These are phyloP conservation scores for Centropyge bicolor DNA, from an alignment of 2,797 vertebrate genomes.

Conservation along the genomic window DNA sequence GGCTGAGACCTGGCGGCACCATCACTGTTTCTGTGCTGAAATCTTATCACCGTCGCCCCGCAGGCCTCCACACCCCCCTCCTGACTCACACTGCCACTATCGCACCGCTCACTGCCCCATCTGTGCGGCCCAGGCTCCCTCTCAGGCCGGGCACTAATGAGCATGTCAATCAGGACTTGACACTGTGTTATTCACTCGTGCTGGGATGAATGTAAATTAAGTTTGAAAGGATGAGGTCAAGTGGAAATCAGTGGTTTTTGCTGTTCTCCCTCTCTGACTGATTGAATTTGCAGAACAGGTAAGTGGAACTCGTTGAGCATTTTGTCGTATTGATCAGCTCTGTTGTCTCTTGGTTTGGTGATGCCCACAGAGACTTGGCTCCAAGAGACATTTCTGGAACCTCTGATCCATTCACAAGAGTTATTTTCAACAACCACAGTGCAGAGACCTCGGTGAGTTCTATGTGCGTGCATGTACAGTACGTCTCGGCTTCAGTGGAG, in stretches of 20 bases:
- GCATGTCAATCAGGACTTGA: conserved; percentile 62
- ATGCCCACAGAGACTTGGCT: conserved; percentile 88
- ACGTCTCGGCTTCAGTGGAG: background rate
- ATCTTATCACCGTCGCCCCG: conserved; percentile 50
- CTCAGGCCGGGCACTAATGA: conserved; percentile 66
- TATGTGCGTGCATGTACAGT: conserved; percentile 3
- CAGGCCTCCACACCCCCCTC: conserved; percentile 58
- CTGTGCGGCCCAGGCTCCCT: conserved; percentile 65
- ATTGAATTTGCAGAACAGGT: conserved; percentile 26
- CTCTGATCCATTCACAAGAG: conserved; percentile 91
- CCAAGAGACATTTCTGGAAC: conserved; percentile 92
- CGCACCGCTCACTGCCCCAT: conserved; percentile 73
- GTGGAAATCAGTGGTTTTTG: conserved; percentile 9
- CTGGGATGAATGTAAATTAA: conserved; percentile 37
- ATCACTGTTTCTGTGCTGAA: conserved; percentile 46
- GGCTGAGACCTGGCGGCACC: conserved; percentile 17
- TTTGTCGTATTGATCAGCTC: conserved; percentile 32
- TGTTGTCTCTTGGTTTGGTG: conserved; percentile 45
- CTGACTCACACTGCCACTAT: conserved; percentile 64
- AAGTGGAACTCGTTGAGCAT: conserved; percentile 15
- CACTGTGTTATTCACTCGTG: conserved; percentile 58
- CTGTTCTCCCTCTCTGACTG: background rate
- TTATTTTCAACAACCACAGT: conserved; percentile 90
- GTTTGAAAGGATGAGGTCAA: conserved; percentile 49
- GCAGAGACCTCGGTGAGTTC: conserved; percentile 91